Evolutionary conservation across 2,888 invertebrate species (phyloP), one percentile per base, ranked within the genome.

Genomic region (Scaptomyza cyrtandrae): DNA sequence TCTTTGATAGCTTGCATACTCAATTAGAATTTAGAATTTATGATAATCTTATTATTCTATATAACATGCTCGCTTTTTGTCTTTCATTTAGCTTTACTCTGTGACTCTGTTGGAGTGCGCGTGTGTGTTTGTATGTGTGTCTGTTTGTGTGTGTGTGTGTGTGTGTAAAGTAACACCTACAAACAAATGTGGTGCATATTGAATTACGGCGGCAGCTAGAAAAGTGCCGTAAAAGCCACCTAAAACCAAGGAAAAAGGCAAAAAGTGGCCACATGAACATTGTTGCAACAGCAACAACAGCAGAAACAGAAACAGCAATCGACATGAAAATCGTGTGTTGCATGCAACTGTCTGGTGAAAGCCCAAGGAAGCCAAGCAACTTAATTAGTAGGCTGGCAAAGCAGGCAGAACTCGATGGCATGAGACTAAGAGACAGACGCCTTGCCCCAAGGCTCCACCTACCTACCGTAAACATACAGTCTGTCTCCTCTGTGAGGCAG

Each of bases 351-450:
- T 84, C 62, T 84, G 78, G 78, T 84, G 85, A 81, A 81, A 74
- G 78, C 65, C 64, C 29, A 10, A 73, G 71, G 89, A 88, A 83
- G 83, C 83, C 83, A 88, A 83, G 89, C 88, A 83, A 83, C 88
- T 83, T 80, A 83, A 88, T 83, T 86, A 88, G 88, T 86, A 60
- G 54, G 41, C 44, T 11, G 43, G 45, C 0, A 49, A 24, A 29
- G 46, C 16, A 39, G 6, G 14, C 19, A 29, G 50, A 65, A 62
- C 78, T 67, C 49, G 78, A 74, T 59, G 70, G 46, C 52, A 46
- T 41, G 27, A n/a, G 62, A 24, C 48, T 14, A 11, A 49, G 50
- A 24, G 35, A 33, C 31, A 35, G 35, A 49, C 50, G 33, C 16
- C 33, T 41, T 44, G 44, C 41, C 45, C 59, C 67, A 73, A 56